Conservation (phyloP, 2,113 vertebrate genomes). For the Lepus timidus region DNA sequence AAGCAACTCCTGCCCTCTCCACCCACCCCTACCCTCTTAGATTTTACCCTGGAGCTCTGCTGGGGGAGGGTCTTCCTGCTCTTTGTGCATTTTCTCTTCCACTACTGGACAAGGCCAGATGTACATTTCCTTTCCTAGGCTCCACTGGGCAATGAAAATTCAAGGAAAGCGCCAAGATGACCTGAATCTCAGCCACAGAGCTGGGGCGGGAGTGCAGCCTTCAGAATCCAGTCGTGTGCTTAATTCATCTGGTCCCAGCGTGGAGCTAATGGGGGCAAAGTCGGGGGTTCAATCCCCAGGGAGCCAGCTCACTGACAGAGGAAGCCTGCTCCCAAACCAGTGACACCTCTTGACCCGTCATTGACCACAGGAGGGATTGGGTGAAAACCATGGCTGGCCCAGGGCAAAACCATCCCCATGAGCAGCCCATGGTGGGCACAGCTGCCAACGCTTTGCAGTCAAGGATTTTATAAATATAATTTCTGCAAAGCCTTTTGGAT, state of each 20-base stretch:
- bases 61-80: background rate
- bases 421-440: background rate
- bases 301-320: background rate
- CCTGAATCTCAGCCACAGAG: background rate
- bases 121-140: background rate
- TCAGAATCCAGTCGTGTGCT: accelerated
- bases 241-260: background rate
- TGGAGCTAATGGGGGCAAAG: accelerated
- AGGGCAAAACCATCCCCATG: background rate
- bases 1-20: background rate
- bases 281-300: background rate
- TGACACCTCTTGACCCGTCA: background rate
- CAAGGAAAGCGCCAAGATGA: background rate
- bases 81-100: background rate
- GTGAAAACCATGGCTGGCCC: background rate
- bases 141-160: background rate
- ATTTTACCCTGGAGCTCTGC: background rate
- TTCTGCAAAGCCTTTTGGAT: background rate
- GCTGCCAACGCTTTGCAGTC: accelerated
- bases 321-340: background rate
- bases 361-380: background rate
- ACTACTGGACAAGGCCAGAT: accelerated
- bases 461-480: background rate
- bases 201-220: background rate
- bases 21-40: background rate